Percentiles rank a stretch among this genome's conserved stretches.
phyloP scores from a whole-genome alignment of 2,797 vertebrate species.

The Muscicapa striata region DNA sequence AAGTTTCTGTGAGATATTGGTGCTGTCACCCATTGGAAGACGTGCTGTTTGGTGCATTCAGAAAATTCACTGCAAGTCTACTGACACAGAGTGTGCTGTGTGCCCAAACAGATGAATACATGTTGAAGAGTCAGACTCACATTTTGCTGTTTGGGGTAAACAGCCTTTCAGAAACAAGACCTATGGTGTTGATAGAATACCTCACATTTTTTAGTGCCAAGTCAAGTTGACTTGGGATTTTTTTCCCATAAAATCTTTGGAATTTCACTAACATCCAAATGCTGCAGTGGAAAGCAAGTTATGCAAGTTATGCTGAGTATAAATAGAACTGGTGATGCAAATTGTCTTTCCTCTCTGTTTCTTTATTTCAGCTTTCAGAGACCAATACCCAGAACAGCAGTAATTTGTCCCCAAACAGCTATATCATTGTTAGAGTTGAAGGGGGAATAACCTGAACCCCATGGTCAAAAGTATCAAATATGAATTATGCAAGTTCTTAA shows the following conservation, averaged over 20 bases:
- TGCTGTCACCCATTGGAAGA: not conserved
- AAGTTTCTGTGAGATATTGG: not conserved
- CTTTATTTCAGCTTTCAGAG: conserved; percentile 1
- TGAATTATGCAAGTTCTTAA: not conserved
- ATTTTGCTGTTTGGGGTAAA: not conserved
- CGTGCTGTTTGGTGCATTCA: not conserved
- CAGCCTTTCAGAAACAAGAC: not conserved
- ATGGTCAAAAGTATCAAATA: not conserved
- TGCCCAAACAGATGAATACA: not conserved
- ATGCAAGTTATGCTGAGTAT: not conserved
- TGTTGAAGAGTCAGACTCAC: not conserved
- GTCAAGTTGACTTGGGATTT: not conserved
- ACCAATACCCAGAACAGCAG: not conserved
- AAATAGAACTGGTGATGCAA: not conserved
- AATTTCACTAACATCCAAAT: not conserved
- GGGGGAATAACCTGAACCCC: not conserved
- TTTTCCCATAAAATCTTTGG: not conserved
- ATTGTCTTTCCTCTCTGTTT: not conserved
- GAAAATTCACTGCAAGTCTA: not conserved
- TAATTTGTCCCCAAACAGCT: not conserved
- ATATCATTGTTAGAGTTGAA: not conserved
- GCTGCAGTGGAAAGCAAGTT: not conserved
- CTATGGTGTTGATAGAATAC: not conserved
- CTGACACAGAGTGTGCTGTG: not conserved
- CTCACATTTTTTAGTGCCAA: not conserved